phyloP scores from a whole-genome alignment of 2,888 invertebrate genomes.

The Lobophora halterata region DNA sequence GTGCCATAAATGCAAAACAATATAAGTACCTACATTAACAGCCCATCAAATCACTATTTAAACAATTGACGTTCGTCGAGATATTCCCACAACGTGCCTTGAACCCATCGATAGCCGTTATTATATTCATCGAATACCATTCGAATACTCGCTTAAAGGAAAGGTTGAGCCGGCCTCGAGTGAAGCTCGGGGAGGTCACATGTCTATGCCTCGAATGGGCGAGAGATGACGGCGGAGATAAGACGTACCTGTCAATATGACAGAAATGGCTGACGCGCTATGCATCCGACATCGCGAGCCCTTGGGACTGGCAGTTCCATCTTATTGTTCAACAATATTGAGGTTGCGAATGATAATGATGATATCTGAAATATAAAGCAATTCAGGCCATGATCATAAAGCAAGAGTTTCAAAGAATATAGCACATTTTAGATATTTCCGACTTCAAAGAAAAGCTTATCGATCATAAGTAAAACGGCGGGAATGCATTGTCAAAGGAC shows the following conservation, averaged over 20 bases:
- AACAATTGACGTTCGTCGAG: constrained; percentile 44
- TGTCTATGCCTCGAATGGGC: constrained; percentile 64
- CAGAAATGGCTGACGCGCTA: constrained; percentile 25
- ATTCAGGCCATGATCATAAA: background rate
- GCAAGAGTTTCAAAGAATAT: background rate
- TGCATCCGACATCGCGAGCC: constrained; percentile 27
- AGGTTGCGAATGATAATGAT: constrained; percentile 8
- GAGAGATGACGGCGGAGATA: constrained; percentile 68
- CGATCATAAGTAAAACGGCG: constrained; percentile 17
- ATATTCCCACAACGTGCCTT: constrained; percentile 43
- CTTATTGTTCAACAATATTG: constrained; percentile 18
- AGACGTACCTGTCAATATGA: constrained; percentile 37
- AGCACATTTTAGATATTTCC: background rate
- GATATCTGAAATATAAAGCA: constrained; percentile 1
- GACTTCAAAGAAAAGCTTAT: constrained; percentile 17
- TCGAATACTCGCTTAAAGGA: constrained; percentile 42
- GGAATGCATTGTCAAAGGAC: constrained; percentile 13
- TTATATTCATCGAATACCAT: constrained; percentile 41
- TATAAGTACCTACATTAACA: constrained; percentile 26
- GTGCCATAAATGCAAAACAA: constrained; percentile 25
- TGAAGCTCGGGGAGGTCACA: constrained; percentile 54
- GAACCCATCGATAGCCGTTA: constrained; percentile 49
- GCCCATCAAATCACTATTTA: constrained; percentile 34
- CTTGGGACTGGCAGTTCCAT: constrained; percentile 21
- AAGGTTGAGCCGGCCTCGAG: constrained; percentile 62